Evolutionary conservation across 1,140 invertebrate species (phyloP).

Genomic region (Saxidomus purpurata): DNA sequence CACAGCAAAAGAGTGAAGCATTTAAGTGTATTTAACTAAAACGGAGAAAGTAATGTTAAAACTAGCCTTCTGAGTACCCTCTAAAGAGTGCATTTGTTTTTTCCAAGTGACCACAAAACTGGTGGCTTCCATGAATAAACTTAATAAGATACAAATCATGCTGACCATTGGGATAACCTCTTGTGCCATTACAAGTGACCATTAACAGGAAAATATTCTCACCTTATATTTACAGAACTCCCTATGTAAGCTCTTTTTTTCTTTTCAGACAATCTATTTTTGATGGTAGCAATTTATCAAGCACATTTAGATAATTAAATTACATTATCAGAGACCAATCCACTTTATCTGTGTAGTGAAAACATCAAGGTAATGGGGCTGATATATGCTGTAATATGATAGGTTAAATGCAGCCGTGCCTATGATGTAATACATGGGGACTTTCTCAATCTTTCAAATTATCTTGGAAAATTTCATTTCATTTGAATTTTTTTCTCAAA

Average conservation of each 20-base stretch:
- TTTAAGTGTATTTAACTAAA: no score
- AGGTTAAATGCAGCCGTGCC: neutral
- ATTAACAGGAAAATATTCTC: no score
- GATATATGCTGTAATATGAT: constrained; percentile 39
- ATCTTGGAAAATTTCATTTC: neutral
- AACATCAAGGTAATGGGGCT: constrained; percentile 56
- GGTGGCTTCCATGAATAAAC: no score
- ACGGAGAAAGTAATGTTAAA: no score
- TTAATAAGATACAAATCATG: no score
- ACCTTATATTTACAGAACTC: no score
- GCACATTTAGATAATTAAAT: constrained; percentile 57
- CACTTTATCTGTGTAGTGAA: constrained; percentile 47
- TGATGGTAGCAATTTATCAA: constrained; percentile 61
- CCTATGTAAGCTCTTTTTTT: neutral
- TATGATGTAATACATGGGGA: neutral
- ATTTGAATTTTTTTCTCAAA: neutral
- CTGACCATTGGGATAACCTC: no score
- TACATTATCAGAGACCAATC: constrained; percentile 45
- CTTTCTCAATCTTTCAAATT: neutral
- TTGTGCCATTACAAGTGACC: no score
- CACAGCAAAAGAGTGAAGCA: no score
- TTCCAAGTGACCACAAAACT: no score
- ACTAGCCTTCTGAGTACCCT: no score
- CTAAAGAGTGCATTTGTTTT: no score
- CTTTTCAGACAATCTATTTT: constrained; percentile 42